Base-by-base conservation (phyloP, 2,113 vertebrate species). In the Morone chrysops region DNA sequence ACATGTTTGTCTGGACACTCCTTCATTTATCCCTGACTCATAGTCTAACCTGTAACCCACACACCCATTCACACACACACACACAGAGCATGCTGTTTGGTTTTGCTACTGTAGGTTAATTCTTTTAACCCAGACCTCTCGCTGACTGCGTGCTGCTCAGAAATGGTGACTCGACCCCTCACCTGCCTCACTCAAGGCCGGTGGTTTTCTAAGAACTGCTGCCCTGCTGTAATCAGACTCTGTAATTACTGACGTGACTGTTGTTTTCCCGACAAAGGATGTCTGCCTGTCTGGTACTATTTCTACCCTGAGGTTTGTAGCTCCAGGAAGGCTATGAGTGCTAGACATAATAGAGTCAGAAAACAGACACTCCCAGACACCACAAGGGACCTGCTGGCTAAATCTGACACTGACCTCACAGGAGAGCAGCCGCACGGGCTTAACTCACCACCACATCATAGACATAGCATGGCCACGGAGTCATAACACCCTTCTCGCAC, bases 321-420 rank as follows among this genome's bases (percentile, higher is more conserved):
- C 94, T 94, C 92, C 94, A 95, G 93, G 95, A 95, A 96, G 91
- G 89, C 87, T 88, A 72, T 54, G 84, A 90, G 90, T 57, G 76
- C 84, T 93, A 96, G 94, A 96, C 95, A 96, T 94, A 96, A 96
- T 94, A 96, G 92, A 92, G 91, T 92, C 86, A 87, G 90, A 94
- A 93, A 94, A 92, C 92, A 94, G 95, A 93, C 92, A 92, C 93
- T 95, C 94, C 93, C 94, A 95, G 95, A 95, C 96, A 95, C 94
- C 94, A 94, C 94, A 93, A 93, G 92, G 90, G 92, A 94, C 89
- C 91, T 93, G 90, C 91, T 90, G 92, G 92, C 94, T 94, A 93
- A 93, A 93, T 94, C 87, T 89, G 93, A 93, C 91, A 92, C 90
- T 93, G 92, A 93, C 90, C 92, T 95, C 92, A 93, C 89, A 91